Evolutionary conservation across 2,113 vertebrate species (phyloP), one percentile per base, ranked within the genome.

Genomic region (Passer domesticus): DNA sequence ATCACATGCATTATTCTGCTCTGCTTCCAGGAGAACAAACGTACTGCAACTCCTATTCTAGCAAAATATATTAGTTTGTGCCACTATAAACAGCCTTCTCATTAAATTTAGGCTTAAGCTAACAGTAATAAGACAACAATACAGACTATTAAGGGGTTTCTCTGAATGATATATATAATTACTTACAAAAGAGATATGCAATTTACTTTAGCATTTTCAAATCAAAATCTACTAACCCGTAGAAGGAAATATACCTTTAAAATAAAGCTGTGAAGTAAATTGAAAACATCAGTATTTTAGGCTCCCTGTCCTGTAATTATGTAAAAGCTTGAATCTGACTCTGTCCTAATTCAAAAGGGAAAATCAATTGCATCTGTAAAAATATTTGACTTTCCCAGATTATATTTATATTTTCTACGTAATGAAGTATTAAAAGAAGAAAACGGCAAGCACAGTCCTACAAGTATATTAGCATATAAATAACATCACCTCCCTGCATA

Each of bases 81-180:
- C 80, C 87, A 47, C 82, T 74, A 59, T 58, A 88, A 96, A 90
- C 50, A 79, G 80, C 56, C 56, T 89, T 96, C 91, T 96, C 83
- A 59, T 96, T 93, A 92, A 89, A 97, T 94, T 96, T 92, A 93
- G 76, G 87, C 63, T 96, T 97, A 97, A 95, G 73, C 81, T 92
- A 97, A 84, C 50, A 70, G 60, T 90, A 94, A 87, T 91, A 89
- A 94, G 83, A 86, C 93, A 96, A 78, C 85, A 96, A 94, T 28
- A 81, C 20, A 80, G 59, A 62, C 92, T 92, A 50, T 91, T 87
- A 91, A 94, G 81, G 91, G 41, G 16, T 70, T 85, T 49, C 62
- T 69, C 19, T 52, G 70, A 87, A 78, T 70, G 37, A 95, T 92
- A 78, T 41, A 85, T 59, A 62, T 77, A 93, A 95, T 95, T 92